Conservation (phyloP, 2,888 invertebrate genomes). For the Tillus elongatus region DNA sequence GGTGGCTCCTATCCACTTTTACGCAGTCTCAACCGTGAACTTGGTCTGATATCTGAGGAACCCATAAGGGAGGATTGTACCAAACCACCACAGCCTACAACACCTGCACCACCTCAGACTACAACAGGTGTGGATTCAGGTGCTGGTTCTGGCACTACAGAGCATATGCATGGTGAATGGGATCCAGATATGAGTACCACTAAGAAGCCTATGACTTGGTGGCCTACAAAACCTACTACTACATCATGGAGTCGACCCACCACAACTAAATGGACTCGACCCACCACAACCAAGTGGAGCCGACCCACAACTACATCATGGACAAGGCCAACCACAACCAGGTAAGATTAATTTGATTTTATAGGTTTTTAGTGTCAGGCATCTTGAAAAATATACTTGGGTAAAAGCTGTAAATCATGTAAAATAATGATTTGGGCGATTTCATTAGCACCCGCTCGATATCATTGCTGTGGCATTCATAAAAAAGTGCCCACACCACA, state of each 20-base stretch:
- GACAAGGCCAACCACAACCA: constrained; percentile 26
- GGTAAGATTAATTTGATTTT: no score
- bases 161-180: constrained; percentile 19
- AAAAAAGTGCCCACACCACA: no score
- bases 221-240: constrained; percentile 28
- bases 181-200: constrained; percentile 22
- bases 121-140: constrained; percentile 59
- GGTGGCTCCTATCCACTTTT: constrained; percentile 68
- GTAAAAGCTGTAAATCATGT: no score
- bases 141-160: constrained; percentile 25
- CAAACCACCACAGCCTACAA: constrained; percentile 61
- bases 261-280: constrained; percentile 33
- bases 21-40: constrained; percentile 64
- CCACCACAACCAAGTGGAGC: constrained; percentile 32
- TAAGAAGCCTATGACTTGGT: constrained; percentile 28
- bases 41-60: constrained; percentile 52
- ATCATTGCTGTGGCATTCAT: no score
- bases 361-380: no score
- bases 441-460: no score
- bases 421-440: no score
- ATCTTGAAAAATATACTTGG: no score
- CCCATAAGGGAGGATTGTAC: constrained; percentile 54
- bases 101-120: constrained; percentile 66
- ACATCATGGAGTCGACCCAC: constrained; percentile 30
- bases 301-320: constrained; percentile 34